Conservation (phyloP, 2,888 invertebrate species). For the Pherbina coryleti region DNA sequence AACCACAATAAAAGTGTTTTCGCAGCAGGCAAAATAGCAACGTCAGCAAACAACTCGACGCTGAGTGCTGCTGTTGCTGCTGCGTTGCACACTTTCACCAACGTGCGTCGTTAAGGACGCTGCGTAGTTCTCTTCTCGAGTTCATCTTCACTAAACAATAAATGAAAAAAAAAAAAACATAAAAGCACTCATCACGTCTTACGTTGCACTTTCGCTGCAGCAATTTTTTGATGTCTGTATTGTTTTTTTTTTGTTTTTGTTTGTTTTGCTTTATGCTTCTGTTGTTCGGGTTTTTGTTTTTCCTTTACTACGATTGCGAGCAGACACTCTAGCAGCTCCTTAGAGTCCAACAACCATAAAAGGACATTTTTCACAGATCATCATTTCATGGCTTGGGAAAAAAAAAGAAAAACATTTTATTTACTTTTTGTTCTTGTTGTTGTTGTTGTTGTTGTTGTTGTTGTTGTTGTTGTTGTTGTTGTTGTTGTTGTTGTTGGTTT, state of each 20-base stretch:
- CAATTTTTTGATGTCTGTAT: constrained; percentile 50
- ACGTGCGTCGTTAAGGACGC: neutral
- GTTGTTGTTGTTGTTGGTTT: constrained; percentile 6
- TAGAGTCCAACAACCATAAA: constrained; percentile 54
- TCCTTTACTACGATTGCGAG: constrained; percentile 31
- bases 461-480: constrained; percentile 9
- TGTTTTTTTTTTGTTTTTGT: constrained; percentile 20
- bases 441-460: constrained; percentile 12
- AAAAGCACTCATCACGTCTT: constrained; percentile 4
- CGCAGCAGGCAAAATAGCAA: constrained; percentile 44
- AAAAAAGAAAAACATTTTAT: constrained; percentile 24
- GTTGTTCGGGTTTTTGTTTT: neutral
- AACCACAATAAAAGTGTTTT: constrained; percentile 32
- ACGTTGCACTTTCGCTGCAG: constrained; percentile 22
- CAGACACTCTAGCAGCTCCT: constrained; percentile 55
- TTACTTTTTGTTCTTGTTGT: constrained; percentile 25
- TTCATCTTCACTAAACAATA: neutral
- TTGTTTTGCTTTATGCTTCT: neutral
- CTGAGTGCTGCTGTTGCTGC: constrained; percentile 8
- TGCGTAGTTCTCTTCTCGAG: neutral
- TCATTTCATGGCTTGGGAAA: constrained; percentile 52
- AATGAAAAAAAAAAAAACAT: neutral
- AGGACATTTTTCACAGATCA: constrained; percentile 58
- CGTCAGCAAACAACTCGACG: constrained; percentile 50
- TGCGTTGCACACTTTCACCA: constrained; percentile 31